Percentiles rank a stretch among this genome's conserved stretches.
phyloP scores from a whole-genome alignment of 2,888 invertebrate species.

The Petrophora chlorosata region DNA sequence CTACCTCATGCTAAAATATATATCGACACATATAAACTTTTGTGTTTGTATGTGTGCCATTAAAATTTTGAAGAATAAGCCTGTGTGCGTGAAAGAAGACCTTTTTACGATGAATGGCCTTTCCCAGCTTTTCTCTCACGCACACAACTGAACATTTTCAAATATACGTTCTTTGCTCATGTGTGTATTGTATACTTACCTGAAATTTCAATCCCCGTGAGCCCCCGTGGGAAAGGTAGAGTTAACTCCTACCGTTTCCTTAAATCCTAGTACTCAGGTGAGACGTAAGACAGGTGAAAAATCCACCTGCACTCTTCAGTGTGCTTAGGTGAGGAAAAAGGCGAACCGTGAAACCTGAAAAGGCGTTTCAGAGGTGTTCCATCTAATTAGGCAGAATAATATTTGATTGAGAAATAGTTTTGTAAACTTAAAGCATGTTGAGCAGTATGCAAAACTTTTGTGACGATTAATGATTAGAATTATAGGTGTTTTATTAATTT shows the following conservation, averaged over 20 bases:
- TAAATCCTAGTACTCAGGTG: constrained; percentile 72
- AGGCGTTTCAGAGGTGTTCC: too few relatives aligned
- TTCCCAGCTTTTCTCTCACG: constrained; percentile 2
- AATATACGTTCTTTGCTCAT: constrained; percentile 7
- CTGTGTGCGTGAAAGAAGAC: background rate
- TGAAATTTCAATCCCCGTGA: constrained; percentile 54
- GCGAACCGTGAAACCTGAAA: background rate
- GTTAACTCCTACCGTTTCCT: constrained; percentile 52
- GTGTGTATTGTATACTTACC: constrained; percentile 54
- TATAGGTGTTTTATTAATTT: too few relatives aligned
- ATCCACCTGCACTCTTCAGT: constrained; percentile 56
- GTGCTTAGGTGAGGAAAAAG: constrained; percentile 4
- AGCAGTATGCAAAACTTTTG: too few relatives aligned
- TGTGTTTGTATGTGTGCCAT: constrained; percentile 1
- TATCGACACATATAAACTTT: background rate
- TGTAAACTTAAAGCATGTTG: too few relatives aligned
- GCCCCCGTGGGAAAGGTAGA: constrained; percentile 57
- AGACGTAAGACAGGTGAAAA: constrained; percentile 76
- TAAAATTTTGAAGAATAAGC: background rate
- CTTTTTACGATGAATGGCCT: background rate
- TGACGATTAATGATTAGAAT: too few relatives aligned
- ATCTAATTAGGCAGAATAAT: too few relatives aligned
- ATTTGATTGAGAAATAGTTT: too few relatives aligned
- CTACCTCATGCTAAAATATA: too few relatives aligned
- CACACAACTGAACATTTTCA: background rate